Evolutionary conservation across 2,113 vertebrate species (phyloP).

Genomic region (Hippoglossus stenolepis): DNA sequence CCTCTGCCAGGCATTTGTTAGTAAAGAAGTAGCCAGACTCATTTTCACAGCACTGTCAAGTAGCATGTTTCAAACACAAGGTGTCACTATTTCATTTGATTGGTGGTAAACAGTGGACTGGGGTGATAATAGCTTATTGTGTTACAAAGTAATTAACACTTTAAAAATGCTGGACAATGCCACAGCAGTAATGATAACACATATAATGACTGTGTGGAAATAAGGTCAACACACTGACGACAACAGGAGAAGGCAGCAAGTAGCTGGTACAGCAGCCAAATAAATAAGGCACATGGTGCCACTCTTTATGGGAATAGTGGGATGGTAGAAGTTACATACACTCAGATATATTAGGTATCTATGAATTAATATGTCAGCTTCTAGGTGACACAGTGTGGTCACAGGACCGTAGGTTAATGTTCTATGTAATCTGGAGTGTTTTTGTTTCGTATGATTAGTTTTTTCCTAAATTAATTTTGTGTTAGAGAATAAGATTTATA

Average conservation of each 20-base stretch:
- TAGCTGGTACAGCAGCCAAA: neutral
- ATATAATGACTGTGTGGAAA: too few species aligned
- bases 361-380: too few species aligned
- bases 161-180: neutral
- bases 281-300: too few species aligned
- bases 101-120: neutral
- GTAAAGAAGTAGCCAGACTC: too few species aligned
- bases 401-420: neutral
- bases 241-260: too few species aligned
- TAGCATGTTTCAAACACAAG: constrained; percentile 36
- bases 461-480: too few species aligned
- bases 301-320: too few species aligned
- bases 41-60: neutral
- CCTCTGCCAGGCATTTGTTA: neutral
- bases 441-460: neutral
- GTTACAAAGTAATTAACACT: neutral
- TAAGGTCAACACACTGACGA: too few species aligned
- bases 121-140: neutral
- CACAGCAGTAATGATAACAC: neutral
- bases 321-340: too few species aligned
- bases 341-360: too few species aligned
- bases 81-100: constrained; percentile 27
- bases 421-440: neutral
- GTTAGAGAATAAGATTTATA: too few species aligned
- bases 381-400: too few species aligned